These are phyloP conservation scores for Nasonia oneida DNA, from an alignment of 2,888 invertebrate genomes.

Conservation along the genomic window DNA sequence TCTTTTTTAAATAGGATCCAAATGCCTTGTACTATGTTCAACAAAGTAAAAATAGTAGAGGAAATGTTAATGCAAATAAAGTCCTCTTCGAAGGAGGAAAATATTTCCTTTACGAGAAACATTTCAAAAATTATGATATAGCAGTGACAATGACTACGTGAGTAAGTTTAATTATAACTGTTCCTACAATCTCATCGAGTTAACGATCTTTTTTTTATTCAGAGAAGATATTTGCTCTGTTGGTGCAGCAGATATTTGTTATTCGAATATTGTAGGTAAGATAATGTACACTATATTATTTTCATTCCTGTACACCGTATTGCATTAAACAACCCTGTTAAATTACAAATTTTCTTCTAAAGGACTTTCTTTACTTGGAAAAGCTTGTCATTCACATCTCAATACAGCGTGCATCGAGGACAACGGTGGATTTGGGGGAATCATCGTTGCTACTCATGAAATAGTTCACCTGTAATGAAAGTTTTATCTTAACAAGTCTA, in stretches of 20 bases:
- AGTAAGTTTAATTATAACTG: neutral
- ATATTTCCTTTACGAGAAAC: slow-evolving; percentile 2
- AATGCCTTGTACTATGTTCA: slow-evolving; percentile 14
- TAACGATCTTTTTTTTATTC: neutral
- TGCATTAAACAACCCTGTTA: too few species aligned
- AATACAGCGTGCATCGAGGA: slow-evolving; percentile 20
- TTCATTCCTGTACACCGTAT: neutral
- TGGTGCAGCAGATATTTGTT: neutral
- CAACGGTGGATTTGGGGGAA: slow-evolving; percentile 3
- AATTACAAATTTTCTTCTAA: neutral
- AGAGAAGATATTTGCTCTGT: slow-evolving; percentile 1
- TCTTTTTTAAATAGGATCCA: slow-evolving; percentile 8
- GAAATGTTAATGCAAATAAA: slow-evolving; percentile 12
- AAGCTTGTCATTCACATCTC: slow-evolving; percentile 3
- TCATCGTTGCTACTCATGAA: neutral
- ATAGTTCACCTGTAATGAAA: neutral
- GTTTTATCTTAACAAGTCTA: neutral
- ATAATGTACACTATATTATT: neutral
- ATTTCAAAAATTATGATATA: slow-evolving; percentile 1
- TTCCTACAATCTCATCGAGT: neutral
- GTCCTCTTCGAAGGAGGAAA: slow-evolving; percentile 20
- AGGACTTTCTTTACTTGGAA: slow-evolving; percentile 10
- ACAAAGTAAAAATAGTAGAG: slow-evolving; percentile 11
- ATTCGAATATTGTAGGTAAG: neutral
- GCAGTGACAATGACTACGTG: slow-evolving; percentile 3